These are phyloP conservation scores for Melolontha melolontha DNA, from an alignment of 2,888 invertebrate genomes.

Conservation along the genomic window DNA sequence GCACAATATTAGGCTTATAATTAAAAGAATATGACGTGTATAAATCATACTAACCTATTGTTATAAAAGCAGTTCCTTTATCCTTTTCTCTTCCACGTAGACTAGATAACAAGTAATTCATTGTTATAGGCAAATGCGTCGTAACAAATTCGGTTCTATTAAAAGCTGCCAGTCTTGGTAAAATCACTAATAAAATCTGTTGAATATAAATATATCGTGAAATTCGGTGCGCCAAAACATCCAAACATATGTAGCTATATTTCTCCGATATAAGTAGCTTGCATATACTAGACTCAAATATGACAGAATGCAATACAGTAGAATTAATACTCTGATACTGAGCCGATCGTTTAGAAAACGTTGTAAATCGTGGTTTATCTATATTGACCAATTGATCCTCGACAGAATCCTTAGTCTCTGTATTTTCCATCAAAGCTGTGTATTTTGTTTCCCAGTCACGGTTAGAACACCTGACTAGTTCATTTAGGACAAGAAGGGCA, in stretches of 20 bases:
- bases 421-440: conserved; percentile 73
- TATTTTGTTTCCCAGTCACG: conserved; percentile 87
- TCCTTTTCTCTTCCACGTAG: conserved; percentile 87
- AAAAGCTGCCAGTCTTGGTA: conserved; percentile 95
- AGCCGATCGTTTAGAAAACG: conserved; percentile 63
- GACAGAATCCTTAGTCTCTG: conserved; percentile 57
- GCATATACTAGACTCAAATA: conserved; percentile 90
- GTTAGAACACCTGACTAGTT: conserved; percentile 91
- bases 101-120: conserved; percentile 82
- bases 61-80: conserved; percentile 87
- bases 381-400: conserved; percentile 59
- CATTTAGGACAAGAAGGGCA: conserved; percentile 92
- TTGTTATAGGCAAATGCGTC: conserved; percentile 79
- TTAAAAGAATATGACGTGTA: no score
- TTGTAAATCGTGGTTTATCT: conserved; percentile 64
- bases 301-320: conserved; percentile 70
- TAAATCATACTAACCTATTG: conserved; percentile 66
- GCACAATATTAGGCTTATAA: no score
- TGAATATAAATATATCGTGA: conserved; percentile 83
- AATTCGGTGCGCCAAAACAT: conserved; percentile 83
- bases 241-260: conserved; percentile 82
- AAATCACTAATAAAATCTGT: conserved; percentile 84
- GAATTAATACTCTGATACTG: conserved; percentile 64
- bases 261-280: conserved; percentile 84
- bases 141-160: conserved; percentile 83